A percentile compares a stretch with the other conserved stretches of the same genome.
Evolutionary conservation across 2,888 invertebrate genomes (phyloP).

Genomic region (Thymelicus acteon): DNA sequence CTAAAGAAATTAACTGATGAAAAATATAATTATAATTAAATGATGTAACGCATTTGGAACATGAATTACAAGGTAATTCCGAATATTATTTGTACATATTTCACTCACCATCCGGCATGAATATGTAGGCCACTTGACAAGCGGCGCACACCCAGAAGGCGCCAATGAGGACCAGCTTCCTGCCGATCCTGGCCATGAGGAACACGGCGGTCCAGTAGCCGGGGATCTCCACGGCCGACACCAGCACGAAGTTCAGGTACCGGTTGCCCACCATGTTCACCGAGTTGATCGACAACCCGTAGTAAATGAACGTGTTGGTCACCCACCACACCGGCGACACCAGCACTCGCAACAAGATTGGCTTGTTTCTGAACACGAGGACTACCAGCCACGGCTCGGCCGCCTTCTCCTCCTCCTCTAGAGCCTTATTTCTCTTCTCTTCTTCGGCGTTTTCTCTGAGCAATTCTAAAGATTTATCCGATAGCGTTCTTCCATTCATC

Average conservation of each 20-base stretch:
- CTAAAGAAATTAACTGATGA: too few relatives aligned
- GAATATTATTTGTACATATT: background rate
- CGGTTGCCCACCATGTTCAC: slow-evolving; percentile 87
- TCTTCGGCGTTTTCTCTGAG: slow-evolving; percentile 55
- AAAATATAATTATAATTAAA: too few relatives aligned
- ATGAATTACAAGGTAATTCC: too few relatives aligned
- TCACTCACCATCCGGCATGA: slow-evolving; percentile 43
- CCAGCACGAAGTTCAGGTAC: slow-evolving; percentile 87
- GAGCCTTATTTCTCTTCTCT: slow-evolving; percentile 50
- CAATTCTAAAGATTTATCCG: slow-evolving; percentile 58
- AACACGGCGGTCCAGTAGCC: slow-evolving; percentile 85
- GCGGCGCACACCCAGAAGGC: slow-evolving; percentile 45
- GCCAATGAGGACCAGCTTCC: slow-evolving; percentile 60
- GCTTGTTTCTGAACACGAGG: slow-evolving; percentile 59
- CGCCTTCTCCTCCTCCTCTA: slow-evolving; percentile 46
- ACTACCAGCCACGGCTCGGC: slow-evolving; percentile 65
- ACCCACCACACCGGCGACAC: slow-evolving; percentile 89
- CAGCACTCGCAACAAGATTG: slow-evolving; percentile 56
- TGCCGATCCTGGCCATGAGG: slow-evolving; percentile 74
- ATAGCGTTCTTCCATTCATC: slow-evolving; percentile 78
- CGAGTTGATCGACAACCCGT: slow-evolving; percentile 89
- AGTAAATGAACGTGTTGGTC: slow-evolving; percentile 89
- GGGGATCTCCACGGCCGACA: slow-evolving; percentile 86
- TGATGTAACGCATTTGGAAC: too few relatives aligned
- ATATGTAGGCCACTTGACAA: slow-evolving; percentile 46